Evolutionary conservation across 2,888 invertebrate species (phyloP).

Genomic region (Orthosia incerta): DNA sequence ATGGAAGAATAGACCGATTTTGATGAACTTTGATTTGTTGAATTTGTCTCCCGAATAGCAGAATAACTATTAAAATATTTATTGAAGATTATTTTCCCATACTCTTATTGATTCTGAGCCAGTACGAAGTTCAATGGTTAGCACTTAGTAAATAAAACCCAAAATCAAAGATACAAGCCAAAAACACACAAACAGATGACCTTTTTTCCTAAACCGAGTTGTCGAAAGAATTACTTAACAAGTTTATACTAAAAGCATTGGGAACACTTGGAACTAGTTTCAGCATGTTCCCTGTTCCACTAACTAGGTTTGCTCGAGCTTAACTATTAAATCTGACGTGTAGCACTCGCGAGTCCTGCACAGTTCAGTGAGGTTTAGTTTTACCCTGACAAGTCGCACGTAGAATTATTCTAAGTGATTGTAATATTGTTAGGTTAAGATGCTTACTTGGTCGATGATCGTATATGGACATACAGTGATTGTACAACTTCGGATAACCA

Average conservation of each 20-base stretch:
- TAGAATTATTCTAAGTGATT: constrained; percentile 22
- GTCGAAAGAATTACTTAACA: constrained; percentile 40
- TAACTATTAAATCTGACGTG: constrained; percentile 57
- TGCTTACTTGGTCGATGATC: neutral
- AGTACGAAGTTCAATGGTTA: too few species aligned
- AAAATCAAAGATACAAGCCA: neutral
- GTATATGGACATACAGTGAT: too few species aligned
- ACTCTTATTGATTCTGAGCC: too few species aligned
- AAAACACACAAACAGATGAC: neutral
- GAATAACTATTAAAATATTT: too few species aligned
- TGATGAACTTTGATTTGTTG: too few species aligned
- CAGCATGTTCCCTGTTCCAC: constrained; percentile 39
- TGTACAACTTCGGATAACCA: too few species aligned
- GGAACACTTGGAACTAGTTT: constrained; percentile 44
- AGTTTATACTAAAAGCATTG: constrained; percentile 56
- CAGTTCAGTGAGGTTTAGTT: constrained; percentile 35
- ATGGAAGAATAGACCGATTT: too few species aligned
- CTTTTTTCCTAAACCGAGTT: neutral
- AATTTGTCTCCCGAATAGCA: too few species aligned
- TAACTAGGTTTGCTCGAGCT: constrained; percentile 52
- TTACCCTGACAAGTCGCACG: constrained; percentile 22
- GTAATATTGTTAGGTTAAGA: constrained; percentile 11
- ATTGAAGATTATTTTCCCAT: too few species aligned
- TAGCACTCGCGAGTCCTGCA: constrained; percentile 18
- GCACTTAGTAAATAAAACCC: too few species aligned